Base-by-base conservation (phyloP, 1,140 invertebrate genomes). In the Drosophila jambulina region DNA sequence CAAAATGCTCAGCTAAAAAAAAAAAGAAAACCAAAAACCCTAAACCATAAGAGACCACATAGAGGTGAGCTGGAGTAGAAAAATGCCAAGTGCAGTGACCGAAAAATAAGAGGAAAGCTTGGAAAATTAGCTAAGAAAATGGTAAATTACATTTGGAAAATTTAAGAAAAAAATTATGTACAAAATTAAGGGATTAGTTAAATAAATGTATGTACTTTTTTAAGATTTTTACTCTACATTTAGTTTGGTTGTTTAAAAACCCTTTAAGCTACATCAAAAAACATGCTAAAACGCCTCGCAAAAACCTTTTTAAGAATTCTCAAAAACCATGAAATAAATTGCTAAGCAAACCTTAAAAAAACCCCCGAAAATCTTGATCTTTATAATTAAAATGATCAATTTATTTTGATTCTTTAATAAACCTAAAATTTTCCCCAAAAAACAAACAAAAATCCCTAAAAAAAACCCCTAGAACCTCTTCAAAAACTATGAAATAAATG, bases 31-130 rank as follows among this genome's bases (percentile, higher is more conserved):
- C 10, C 3, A 23, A 27, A 42, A 69, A 36, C 13, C 60, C 29
- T 9, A 61, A 67, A 36, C 63, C 43, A 63, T 51, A 64, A 65
- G 46, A 51, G 29, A 34, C 60, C 45, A 19, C 34, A 69, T 43
- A 13, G 42, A 53, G 46, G 67, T 70, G 27, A 25, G 58, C 5
- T 21, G 23, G 21, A 21, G n/a, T 17, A 23, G n/a, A 19, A 29
- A 42, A 60, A 34, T 61, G 15, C 56, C 17, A 32, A 60, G 19
- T 34, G 62, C 51, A 58, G 19, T 56, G 19, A 12, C 13, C 4
- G 23, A 15, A 61, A 59, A 61, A 19, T 10, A 21, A 23, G n/a
- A 6, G 29, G 21, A 54, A 38, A 34, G 4, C 2, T 29, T 8
- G 42, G 42, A 48, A 34, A 48, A 34, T 46, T 59, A 10, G 25